phyloP scores from a whole-genome alignment of 1,140 invertebrate species.

The Leptoteleia sp. region DNA sequence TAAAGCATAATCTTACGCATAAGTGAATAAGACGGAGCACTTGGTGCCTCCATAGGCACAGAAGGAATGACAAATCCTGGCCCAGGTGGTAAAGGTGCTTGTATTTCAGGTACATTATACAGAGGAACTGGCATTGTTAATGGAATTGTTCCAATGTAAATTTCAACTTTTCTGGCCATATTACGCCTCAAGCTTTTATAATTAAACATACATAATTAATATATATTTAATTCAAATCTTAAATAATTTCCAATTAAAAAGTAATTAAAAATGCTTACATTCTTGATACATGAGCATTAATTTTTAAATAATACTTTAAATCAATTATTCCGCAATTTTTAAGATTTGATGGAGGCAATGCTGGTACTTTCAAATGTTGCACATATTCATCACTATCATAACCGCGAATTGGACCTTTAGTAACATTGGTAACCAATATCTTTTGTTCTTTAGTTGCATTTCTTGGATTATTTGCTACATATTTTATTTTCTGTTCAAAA shows the following conservation, averaged over 20 bases:
- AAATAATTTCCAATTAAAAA: no score
- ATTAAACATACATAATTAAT: no score
- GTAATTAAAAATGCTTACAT: constrained; percentile 72
- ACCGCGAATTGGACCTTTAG: constrained; percentile 79
- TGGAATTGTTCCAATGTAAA: constrained; percentile 86
- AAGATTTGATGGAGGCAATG: constrained; percentile 85
- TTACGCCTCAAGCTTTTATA: constrained; percentile 81
- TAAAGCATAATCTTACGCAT: constrained; percentile 81
- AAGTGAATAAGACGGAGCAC: constrained; percentile 79
- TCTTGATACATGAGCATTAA: constrained; percentile 76
- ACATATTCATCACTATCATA: constrained; percentile 75
- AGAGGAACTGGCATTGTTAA: constrained; percentile 70
- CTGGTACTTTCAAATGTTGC: constrained; percentile 83
- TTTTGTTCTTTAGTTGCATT: constrained; percentile 82
- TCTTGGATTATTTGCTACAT: no score
- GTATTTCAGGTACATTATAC: constrained; percentile 3
- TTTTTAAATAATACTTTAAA: constrained; percentile 84
- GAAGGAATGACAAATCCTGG: constrained; percentile 65
- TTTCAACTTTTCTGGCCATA: constrained; percentile 80
- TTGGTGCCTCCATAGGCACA: constrained; percentile 70
- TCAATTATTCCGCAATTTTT: constrained; percentile 85
- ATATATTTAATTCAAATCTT: no score
- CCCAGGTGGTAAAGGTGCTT: constrained; percentile 49
- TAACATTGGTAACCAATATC: constrained; percentile 81
- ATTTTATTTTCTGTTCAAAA: no score